These are phyloP conservation scores for Sebastes iracundus DNA, from an alignment of 2,797 vertebrate genomes.

Conservation along the genomic window DNA sequence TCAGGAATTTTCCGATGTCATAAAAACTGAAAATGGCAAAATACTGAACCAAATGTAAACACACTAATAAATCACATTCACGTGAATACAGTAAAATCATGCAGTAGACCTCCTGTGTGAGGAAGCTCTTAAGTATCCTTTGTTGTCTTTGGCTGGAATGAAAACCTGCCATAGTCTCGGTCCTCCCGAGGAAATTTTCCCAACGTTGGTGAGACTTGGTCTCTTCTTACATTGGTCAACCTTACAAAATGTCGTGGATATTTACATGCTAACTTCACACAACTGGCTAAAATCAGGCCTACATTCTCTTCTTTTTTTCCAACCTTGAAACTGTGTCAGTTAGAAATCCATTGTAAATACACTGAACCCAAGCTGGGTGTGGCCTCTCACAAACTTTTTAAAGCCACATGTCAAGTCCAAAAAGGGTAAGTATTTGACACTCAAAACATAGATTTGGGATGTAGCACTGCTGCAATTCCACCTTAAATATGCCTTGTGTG, in stretches of 20 bases:
- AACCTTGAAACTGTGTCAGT: not conserved
- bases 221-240: not conserved
- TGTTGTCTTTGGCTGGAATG: not conserved
- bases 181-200: not conserved
- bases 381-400: not conserved
- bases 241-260: not conserved
- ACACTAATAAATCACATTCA: not conserved
- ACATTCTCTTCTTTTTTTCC: not conserved
- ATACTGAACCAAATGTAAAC: not conserved
- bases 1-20: rapidly evolving
- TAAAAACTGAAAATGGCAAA: not conserved
- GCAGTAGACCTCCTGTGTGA: not conserved
- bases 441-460: not conserved
- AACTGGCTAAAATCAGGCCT: not conserved
- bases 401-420: not conserved
- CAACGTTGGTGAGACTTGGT: not conserved
- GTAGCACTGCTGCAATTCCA: not conserved
- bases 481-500: not conserved
- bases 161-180: not conserved
- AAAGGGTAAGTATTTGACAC: not conserved
- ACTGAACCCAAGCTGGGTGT: not conserved
- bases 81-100: not conserved
- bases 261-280: not conserved
- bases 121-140: not conserved
- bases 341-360: not conserved